Base-by-base conservation (phyloP, 2,797 vertebrate species). In the Microctenopoma steveboyesi region DNA sequence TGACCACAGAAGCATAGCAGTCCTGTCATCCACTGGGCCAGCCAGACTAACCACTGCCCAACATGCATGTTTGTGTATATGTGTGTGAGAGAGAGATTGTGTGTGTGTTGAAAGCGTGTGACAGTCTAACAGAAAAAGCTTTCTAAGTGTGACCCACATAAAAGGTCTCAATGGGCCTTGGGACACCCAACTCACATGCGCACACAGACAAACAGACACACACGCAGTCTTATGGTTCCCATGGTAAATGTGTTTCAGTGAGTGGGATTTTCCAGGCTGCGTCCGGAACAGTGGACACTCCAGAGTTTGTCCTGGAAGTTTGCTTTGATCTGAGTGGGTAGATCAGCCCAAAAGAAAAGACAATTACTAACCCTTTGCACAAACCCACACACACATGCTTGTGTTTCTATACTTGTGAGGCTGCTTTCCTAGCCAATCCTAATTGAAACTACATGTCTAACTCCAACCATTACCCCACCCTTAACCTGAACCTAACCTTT, bases 221-320 rank as follows among this genome's bases (percentile, higher is more conserved):
- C 69, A 74, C 58, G 72, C 49, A 66, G 25, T 47, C 42, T 53
- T 70, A 84, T 69, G 71, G 84, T 87, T 87, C 81, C 87, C 87
- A 88, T 90, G 86, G 88, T 69, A 75, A 92, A 74, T 69, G 64
- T 90, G 64, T 88, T 86, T 61, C 77, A 82, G 60, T 79, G 83
- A 84, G 84, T 79, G 82, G 83, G 86, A 88, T 89, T 92, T 92
- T 91, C 90, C 87, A 86, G 81, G 88, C 84, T 64, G 79, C 12
- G 67, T 86, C 83, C 45, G 49, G 72, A 87, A 89, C 78, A 81
- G 76, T 52, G 79, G 85, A 87, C 85, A 83, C 78, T 89, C 78
- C 81, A 79, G 76, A 87, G 82, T 88, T 83, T 89, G 74, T 90
- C 84, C 61, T 90, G 86, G 77, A 89, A 87, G 81, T 86, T 83